These are phyloP conservation scores for Meteorus colon DNA, from an alignment of 2,888 invertebrate genomes.

Conservation along the genomic window DNA sequence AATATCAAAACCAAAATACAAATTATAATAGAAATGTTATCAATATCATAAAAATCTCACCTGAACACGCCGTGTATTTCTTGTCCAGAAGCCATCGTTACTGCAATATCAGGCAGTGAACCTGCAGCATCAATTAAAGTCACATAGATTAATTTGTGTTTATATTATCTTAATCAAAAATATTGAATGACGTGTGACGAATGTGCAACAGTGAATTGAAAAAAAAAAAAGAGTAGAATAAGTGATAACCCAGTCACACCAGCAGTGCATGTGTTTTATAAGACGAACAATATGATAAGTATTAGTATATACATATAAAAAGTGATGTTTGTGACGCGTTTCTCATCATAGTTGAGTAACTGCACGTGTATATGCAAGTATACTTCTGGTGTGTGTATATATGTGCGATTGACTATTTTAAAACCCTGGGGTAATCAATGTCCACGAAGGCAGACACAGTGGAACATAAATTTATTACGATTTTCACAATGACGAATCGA, in stretches of 20 bases:
- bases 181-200: neutral
- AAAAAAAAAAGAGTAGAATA: neutral
- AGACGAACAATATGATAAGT: neutral
- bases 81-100: conserved; percentile 65
- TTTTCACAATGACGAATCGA: conserved; percentile 6
- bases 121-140: conserved; percentile 53
- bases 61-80: conserved; percentile 66
- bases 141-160: conserved; percentile 1
- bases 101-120: conserved; percentile 63
- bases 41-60: conserved; percentile 46
- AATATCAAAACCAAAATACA: neutral
- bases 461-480: conserved; percentile 13
- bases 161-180: neutral
- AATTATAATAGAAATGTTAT: neutral
- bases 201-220: neutral
- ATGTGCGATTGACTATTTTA: conserved; percentile 16
- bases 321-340: neutral
- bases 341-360: neutral
- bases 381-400: neutral
- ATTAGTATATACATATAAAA: neutral
- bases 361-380: neutral
- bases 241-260: neutral
- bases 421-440: neutral
- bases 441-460: neutral
- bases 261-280: neutral